Base-by-base conservation (phyloP, 2,888 invertebrate genomes). In the Eupithecia tripunctaria region DNA sequence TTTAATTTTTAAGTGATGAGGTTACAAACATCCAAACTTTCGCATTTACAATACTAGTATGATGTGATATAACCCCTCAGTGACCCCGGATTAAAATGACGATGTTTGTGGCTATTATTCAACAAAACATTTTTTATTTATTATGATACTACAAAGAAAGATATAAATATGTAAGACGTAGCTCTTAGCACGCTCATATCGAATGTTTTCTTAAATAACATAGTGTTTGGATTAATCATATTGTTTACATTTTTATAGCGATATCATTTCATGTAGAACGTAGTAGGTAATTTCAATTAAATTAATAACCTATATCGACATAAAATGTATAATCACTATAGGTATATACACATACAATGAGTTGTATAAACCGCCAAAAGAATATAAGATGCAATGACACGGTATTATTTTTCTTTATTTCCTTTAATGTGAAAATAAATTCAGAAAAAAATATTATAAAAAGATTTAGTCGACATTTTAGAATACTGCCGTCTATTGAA, bases 231-330 rank as follows among this genome's bases (percentile, higher is more conserved):
- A 43, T 59, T 71, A 51, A 76, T 75, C 71, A n/a, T 27, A 68
- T 25, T 78, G 71, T 78, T 78, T 77, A 76, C 67, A 70, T 70
- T 74, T 73, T 65, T 70, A 70, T 66, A 32, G 67, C 59, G 63
- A 56, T 68, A 70, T 18, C 68, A 27, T 21, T 14, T 66, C 41
- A 62, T 67, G 51, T 69, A 71, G 68, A 41, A 59, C 67, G 64
- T 71, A 71, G 70, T 51, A 21, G 47, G 47, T 70, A 65, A 75
- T 71, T 73, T 75, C 65, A 71, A 71, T 72, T 68, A 73, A 67
- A 41, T 63, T 63, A 63, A 64, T 64, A 64, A 36, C 32, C 15
- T 12, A 64, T 21, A 36, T 36, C 7, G 10, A 36, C 7, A 8
- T 36, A 6, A 36, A 12, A 64, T 3, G 25, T 25, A 21, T 41